Evolutionary conservation across 2,113 vertebrate genomes (phyloP), one percentile per base, ranked within the genome.

Genomic region (Mystacornis crossleyi): DNA sequence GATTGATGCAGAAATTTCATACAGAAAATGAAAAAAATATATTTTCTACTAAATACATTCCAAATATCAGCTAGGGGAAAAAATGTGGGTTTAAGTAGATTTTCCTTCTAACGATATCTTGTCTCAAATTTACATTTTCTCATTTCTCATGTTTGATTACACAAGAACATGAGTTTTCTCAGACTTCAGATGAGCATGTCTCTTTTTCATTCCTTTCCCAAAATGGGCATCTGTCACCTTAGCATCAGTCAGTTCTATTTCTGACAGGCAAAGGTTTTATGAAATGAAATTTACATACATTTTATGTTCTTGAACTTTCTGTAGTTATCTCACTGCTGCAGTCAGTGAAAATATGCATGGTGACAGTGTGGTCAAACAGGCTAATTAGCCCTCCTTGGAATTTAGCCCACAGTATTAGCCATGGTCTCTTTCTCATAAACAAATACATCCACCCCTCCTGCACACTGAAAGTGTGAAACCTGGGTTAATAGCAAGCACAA

Each of bases 1-100:
- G 10, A 67, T 42, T 78, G 23, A 78, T 24, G 5, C 12, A 79
- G 43, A 58, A 70, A 66, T 73, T 73, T 26, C 15, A 73, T 21
- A 34, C 6, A 51, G 42, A 70, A 81, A 91, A 57, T 40, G 3
- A 62, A 83, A 62, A 83, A 86, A 26, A n/a, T 31, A 8, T 25
- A 36, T 73, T 40, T 70, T 65, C 9, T 42, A 67, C 25, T 54
- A 62, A 70, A 77, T 53, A 12, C 26, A 42, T 71, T 90, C 40
- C 48, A 69, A 92, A 81, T n/a, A n/a, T n/a, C n/a, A n/a, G n/a
- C n/a, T n/a, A 14, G 9, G 18, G 5, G 1, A 3, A 4, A 15
- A 25, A 12, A 19, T 4, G 3, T 6, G 5, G 0, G 1, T 70
- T 62, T 13, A 48, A 34, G 3, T 26, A 66, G 38, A 23, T 47